These are phyloP conservation scores for Platysteira castanea DNA, from an alignment of 2,113 vertebrate species.

Conservation along the genomic window DNA sequence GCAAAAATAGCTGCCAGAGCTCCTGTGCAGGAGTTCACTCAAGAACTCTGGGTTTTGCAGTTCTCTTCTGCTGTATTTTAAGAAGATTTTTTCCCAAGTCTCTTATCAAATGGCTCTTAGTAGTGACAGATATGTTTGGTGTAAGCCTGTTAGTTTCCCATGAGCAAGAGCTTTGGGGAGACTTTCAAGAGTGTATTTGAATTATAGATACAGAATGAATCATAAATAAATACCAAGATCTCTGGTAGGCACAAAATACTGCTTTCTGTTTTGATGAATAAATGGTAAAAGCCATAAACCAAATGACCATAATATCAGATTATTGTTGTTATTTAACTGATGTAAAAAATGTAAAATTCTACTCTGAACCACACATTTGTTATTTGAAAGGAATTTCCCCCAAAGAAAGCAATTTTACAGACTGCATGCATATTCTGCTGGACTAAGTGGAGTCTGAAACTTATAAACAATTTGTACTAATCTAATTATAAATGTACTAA, in stretches of 20 bases:
- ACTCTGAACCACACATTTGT: not conserved
- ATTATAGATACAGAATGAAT: not conserved
- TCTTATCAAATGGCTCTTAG: not conserved
- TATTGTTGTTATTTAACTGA: not conserved
- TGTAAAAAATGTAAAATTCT: not conserved
- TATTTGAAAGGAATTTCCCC: not conserved
- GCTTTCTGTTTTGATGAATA: not conserved
- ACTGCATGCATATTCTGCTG: not conserved
- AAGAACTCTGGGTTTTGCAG: not conserved
- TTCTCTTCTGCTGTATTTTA: not conserved
- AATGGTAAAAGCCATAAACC: not conserved
- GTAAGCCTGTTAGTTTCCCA: not conserved
- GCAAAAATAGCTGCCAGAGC: slow-evolving; percentile 48
- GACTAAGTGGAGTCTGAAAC: not conserved
- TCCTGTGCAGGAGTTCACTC: not conserved
- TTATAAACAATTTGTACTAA: not conserved
- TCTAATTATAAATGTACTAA: not conserved
- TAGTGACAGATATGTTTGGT: not conserved
- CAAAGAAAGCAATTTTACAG: not conserved
- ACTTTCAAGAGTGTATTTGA: not conserved
- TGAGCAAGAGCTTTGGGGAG: not conserved
- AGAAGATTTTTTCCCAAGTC: not conserved
- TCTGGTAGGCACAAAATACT: not conserved
- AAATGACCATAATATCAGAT: not conserved
- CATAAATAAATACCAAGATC: not conserved